These are phyloP conservation scores for Pycnonotus jocosus DNA, from an alignment of 2,113 vertebrate species.

Conservation along the genomic window DNA sequence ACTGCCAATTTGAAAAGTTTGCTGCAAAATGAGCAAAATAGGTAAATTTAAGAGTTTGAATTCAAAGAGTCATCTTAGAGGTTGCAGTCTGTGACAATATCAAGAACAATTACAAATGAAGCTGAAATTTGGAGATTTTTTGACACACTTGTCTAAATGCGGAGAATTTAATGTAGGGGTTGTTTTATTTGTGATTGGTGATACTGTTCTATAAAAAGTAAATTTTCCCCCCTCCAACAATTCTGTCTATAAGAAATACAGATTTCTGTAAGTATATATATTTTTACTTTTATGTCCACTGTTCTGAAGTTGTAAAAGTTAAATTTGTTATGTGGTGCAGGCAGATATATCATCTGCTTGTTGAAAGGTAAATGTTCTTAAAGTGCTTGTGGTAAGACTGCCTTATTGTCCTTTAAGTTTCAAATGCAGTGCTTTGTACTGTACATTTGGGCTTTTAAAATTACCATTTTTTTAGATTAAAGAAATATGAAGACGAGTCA, in stretches of 20 bases:
- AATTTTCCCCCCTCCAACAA: background rate
- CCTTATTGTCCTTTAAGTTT: background rate
- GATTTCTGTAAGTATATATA: background rate
- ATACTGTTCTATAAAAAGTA: background rate
- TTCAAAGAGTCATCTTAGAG: background rate
- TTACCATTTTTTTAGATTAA: conserved; percentile 49
- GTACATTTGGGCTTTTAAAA: background rate
- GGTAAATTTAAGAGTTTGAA: conserved; percentile 64
- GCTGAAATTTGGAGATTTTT: background rate
- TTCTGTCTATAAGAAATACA: background rate
- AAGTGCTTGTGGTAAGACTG: background rate
- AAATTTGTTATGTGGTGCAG: background rate
- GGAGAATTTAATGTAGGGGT: background rate
- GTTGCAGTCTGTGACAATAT: background rate
- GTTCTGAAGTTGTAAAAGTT: background rate
- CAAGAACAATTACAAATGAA: background rate
- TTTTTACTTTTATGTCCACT: background rate
- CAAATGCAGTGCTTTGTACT: background rate
- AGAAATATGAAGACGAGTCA: conserved; percentile 51
- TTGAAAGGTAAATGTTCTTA: background rate
- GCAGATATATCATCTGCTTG: background rate
- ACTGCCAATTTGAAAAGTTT: conserved; percentile 69
- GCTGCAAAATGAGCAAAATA: conserved; percentile 73
- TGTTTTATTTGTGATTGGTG: background rate
- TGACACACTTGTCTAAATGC: background rate